A percentile compares a stretch with the other conserved stretches of the same genome.
Evolutionary conservation across 1,140 invertebrate species (phyloP).

Genomic region (Samia ricini): DNA sequence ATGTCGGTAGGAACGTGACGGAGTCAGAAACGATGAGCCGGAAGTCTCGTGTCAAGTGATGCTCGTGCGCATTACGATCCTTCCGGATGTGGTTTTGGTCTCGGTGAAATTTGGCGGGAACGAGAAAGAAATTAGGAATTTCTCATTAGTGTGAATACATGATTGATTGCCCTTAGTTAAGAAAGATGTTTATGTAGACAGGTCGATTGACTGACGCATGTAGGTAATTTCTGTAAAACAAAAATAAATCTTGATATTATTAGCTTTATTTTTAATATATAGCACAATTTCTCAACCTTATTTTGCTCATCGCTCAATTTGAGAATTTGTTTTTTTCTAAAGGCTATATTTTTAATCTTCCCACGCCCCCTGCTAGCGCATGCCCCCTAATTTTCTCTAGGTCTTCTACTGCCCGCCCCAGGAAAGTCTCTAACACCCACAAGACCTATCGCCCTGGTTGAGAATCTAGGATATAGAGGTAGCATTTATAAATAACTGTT

Average conservation of each 20-base stretch:
- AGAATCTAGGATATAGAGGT: too few species aligned
- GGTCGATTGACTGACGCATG: too few species aligned
- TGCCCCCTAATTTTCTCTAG: too few species aligned
- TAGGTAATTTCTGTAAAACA: neutral
- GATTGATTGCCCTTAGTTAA: conserved; percentile 28
- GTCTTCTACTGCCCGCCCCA: too few species aligned
- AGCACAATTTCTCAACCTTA: too few species aligned
- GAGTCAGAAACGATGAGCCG: conserved; percentile 38
- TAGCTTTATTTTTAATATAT: neutral
- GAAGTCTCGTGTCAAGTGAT: conserved; percentile 41
- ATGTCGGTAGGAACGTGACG: conserved; percentile 36
- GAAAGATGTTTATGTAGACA: neutral
- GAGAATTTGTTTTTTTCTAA: too few species aligned
- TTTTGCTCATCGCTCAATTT: too few species aligned
- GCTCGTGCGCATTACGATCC: conserved; percentile 26
- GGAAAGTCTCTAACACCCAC: too few species aligned
- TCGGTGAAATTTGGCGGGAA: conserved; percentile 35
- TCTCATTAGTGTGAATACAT: conserved; percentile 27
- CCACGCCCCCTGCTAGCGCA: too few species aligned
- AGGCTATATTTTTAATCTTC: too few species aligned
- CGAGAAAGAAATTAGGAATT: conserved; percentile 43
- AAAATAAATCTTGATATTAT: neutral
- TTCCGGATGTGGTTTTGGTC: conserved; percentile 44
- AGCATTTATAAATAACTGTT: too few species aligned
- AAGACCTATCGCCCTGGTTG: too few species aligned